Base-by-base conservation (phyloP, 2,113 vertebrate genomes). In the Camelus bactrianus region DNA sequence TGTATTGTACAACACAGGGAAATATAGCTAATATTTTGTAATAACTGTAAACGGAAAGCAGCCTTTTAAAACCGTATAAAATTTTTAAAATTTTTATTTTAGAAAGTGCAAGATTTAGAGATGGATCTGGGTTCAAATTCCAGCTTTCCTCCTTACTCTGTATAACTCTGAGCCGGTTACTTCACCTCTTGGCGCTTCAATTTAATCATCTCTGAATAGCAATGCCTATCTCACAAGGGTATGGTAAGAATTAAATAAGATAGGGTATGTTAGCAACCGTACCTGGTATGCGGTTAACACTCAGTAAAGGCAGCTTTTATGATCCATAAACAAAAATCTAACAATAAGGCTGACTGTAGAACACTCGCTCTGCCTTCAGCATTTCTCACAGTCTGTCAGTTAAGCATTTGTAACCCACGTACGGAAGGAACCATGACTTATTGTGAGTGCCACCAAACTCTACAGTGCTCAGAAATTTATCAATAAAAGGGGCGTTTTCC, bases 401-500 rank as follows among this genome's bases (percentile, higher is more conserved):
- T 67, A 93, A 89, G 89, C 38, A 72, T 56, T 35, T 50, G 72
- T 67, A 85, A 58, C 16, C 52, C 50, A 62, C 1, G 0, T 12
- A 52, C 3, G 12, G 72, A 88, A n/a, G 9, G 72, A 88, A n/a
- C 58, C 58, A 58, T 8, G 28, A 52, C 84, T 91, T 65, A 91
- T 72, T 58, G n/a, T 56, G 56, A 42, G 56, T 79, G 56, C 64
- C 64, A 13, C 56, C 62, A 79, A 87, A 80, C 56, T 54, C 35
- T 87, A 69, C 2, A 7, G 28, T 38, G 35, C 75, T 89, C 32
- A 80, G 64, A 94, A 76, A 92, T 93, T 52, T 92, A 46, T 52
- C 93, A 70, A 26, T 38, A 65, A 88, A 96, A 52, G 26, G 70
- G 24, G 4, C 28, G 64, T 89, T 93, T 95, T 88, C 82, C 70